A percentile compares a stretch with the other conserved stretches of the same genome.
Conservation (phyloP, 2,113 vertebrate species). For the Hemiscyllium ocellatum region DNA sequence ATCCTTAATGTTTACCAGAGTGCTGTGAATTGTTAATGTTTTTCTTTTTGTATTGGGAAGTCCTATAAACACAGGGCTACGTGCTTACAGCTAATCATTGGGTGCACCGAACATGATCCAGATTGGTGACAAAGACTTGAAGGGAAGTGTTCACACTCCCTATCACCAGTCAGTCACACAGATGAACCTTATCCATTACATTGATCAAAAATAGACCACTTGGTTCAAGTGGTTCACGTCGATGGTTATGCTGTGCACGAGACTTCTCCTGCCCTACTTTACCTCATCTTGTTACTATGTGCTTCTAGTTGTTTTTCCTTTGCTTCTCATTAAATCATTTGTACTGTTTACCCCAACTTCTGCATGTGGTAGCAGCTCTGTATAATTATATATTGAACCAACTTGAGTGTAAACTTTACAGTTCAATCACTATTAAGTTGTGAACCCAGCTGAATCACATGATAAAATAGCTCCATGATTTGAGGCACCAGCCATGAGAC, state of each 20-base stretch:
- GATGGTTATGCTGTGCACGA: neutral
- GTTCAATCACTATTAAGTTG: neutral
- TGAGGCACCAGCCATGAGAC: neutral
- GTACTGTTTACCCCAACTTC: neutral
- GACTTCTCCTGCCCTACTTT: neutral
- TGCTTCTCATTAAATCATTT: neutral
- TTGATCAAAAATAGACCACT: neutral
- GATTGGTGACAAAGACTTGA: neutral
- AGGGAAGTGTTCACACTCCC: neutral
- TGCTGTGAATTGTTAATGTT: neutral
- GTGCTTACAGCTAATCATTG: neutral
- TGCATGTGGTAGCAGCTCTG: neutral
- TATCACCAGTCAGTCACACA: neutral
- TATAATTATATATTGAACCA: neutral
- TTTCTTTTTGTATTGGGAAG: neutral
- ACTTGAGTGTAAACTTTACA: neutral
- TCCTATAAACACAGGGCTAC: neutral
- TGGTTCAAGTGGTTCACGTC: neutral
- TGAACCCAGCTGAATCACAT: neutral
- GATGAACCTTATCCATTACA: neutral
- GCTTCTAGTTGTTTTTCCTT: neutral
- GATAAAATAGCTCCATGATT: neutral
- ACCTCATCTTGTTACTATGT: neutral
- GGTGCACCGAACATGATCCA: neutral
- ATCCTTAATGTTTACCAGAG: neutral